A percentile compares a stretch with the other conserved stretches of the same genome.
Evolutionary conservation across 2,797 vertebrate genomes (phyloP).

Genomic region (Urocyon cinereoargenteus): DNA sequence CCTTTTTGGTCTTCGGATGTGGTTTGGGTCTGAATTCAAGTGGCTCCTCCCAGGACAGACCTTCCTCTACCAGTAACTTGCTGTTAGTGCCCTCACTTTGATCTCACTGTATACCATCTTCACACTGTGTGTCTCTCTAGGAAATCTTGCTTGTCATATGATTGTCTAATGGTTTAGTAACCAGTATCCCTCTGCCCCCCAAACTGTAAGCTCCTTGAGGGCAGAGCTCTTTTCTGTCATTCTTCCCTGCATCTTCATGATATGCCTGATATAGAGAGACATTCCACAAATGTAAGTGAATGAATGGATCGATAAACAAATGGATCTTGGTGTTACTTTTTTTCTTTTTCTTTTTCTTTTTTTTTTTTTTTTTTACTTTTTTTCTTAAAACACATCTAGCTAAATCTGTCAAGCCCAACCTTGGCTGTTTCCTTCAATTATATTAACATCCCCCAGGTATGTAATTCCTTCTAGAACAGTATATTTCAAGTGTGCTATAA

Average conservation of each 20-base stretch:
- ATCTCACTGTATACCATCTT: background rate
- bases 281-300: background rate
- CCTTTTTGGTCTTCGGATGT: background rate
- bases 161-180: background rate
- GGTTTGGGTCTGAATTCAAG: background rate
- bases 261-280: background rate
- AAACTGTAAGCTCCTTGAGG: background rate
- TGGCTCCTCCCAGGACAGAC: background rate
- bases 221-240: background rate
- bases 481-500: background rate
- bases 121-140: accelerated
- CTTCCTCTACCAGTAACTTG: background rate
- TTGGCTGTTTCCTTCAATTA: background rate
- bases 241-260: background rate
- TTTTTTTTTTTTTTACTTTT: too few relatives aligned
- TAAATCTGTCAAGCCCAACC: background rate
- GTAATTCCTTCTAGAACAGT: background rate
- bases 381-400: background rate
- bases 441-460: background rate
- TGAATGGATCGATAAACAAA: background rate
- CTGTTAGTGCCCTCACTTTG: too few relatives aligned
- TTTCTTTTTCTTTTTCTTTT: too few relatives aligned
- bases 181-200: too few relatives aligned
- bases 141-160: background rate
- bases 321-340: background rate